Evolutionary conservation across 35 echinoderm and acorn worm species (phyloP).

Genomic region (Lytechinus pictus): DNA sequence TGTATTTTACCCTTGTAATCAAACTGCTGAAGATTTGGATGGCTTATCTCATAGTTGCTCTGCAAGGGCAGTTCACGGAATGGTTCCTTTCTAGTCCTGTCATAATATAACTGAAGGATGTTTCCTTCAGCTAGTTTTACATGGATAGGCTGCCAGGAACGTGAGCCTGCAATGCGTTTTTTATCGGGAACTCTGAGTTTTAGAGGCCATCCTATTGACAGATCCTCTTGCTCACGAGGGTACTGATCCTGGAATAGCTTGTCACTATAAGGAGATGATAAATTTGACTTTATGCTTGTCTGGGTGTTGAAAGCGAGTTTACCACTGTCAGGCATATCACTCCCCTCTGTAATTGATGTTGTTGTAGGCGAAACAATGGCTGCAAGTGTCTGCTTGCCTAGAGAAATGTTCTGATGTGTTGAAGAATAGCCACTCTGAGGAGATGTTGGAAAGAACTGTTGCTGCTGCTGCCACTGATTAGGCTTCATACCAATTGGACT

Average conservation of each 20-base stretch:
- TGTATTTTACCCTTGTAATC: constrained; percentile 90
- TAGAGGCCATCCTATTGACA: constrained; percentile 79
- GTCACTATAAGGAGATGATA: neutral
- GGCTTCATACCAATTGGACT: constrained; percentile 43
- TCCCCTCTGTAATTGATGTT: constrained; percentile 44
- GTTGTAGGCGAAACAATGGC: constrained; percentile 55
- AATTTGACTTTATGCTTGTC: neutral
- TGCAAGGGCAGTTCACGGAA: constrained; percentile 93
- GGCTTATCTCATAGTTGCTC: constrained; percentile 84
- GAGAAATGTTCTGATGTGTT: neutral
- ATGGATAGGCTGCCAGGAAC: constrained; percentile 87
- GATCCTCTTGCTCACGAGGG: constrained; percentile 62
- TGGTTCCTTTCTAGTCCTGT: constrained; percentile 63
- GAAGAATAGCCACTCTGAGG: neutral
- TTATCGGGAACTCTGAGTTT: constrained; percentile 89
- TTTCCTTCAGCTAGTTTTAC: constrained; percentile 84
- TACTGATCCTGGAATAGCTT: constrained; percentile 76
- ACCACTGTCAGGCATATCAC: constrained; percentile 20
- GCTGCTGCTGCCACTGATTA: constrained; percentile 42
- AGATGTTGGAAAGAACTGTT: neutral
- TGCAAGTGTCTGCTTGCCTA: constrained; percentile 26
- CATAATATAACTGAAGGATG: constrained; percentile 75
- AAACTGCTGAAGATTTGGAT: constrained; percentile 69
- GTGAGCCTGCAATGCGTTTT: constrained; percentile 86
- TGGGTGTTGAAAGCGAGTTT: constrained; percentile 18